These are phyloP conservation scores for Sebastiscus tertius DNA, from an alignment of 2,797 vertebrate species.

Conservation along the genomic window DNA sequence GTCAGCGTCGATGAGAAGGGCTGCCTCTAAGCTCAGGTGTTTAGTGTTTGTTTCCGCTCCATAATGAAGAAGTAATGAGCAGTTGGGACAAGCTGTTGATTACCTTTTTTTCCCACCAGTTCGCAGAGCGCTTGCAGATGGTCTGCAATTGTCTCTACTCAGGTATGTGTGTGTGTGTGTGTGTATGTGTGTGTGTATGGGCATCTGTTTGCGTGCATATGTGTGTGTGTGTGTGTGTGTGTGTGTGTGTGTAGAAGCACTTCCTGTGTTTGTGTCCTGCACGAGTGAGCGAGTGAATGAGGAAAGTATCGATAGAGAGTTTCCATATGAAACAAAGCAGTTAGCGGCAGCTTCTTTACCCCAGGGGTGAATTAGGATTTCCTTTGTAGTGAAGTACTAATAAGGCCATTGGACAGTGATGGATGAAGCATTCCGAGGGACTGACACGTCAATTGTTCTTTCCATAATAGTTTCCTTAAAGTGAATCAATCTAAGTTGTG, in stretches of 20 bases:
- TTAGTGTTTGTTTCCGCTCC: constrained; percentile 50
- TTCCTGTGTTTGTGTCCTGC: constrained; percentile 23
- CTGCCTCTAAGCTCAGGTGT: constrained; percentile 45
- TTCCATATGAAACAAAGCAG: constrained; percentile 48
- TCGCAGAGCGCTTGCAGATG: constrained; percentile 59
- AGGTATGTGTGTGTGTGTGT: constrained; percentile 33
- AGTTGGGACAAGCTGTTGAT: constrained; percentile 69
- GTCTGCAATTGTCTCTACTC: constrained; percentile 45
- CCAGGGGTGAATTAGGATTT: constrained; percentile 64
- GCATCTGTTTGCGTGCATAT: constrained; percentile 18
- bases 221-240: not conserved
- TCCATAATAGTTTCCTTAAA: constrained; percentile 81
- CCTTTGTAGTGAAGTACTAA: constrained; percentile 73
- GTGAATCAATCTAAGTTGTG: constrained; percentile 75
- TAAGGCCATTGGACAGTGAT: constrained; percentile 79
- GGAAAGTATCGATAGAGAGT: constrained; percentile 34
- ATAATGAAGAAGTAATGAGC: constrained; percentile 75
- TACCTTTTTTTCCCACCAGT: constrained; percentile 53
- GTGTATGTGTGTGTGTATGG: not conserved
- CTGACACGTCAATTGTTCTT: constrained; percentile 83
- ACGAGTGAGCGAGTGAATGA: constrained; percentile 24
- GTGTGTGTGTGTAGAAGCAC: not conserved
- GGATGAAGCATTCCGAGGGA: constrained; percentile 75
- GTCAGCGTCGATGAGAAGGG: not conserved
- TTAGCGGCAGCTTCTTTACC: constrained; percentile 41